These are phyloP conservation scores for Mesocricetus auratus DNA, from an alignment of 2,113 vertebrate genomes.

Conservation along the genomic window DNA sequence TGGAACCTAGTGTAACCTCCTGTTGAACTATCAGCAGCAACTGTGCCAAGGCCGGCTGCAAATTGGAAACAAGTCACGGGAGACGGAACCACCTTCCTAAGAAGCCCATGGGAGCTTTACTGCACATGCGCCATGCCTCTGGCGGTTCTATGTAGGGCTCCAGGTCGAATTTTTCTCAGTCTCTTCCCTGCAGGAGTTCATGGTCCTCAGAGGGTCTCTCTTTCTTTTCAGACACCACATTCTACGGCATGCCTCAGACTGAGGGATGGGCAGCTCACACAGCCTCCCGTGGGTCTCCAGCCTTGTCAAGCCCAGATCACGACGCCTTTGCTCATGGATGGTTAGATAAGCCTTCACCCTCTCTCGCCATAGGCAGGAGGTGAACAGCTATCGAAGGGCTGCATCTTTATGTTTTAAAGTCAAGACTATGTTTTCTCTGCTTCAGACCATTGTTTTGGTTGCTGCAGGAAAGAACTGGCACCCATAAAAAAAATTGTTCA, in stretches of 20 bases:
- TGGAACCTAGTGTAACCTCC: neutral
- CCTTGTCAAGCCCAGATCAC: neutral
- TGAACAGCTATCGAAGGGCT: neutral
- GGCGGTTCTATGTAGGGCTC: neutral
- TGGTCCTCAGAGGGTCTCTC: neutral
- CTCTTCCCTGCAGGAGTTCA: neutral
- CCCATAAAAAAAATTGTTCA: neutral
- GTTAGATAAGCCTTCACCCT: neutral
- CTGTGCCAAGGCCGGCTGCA: neutral
- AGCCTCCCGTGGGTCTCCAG: neutral
- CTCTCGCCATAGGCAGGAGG: fast-evolving
- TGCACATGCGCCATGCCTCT: too few species aligned
- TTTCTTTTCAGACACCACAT: neutral
- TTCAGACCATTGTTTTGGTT: neutral
- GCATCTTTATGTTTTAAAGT: fast-evolving
- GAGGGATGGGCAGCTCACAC: neutral
- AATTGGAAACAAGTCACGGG: neutral
- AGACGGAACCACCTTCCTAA: neutral
- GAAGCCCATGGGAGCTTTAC: neutral
- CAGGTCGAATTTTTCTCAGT: neutral
- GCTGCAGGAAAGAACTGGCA: neutral
- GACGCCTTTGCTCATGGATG: neutral
- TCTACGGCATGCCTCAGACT: neutral
- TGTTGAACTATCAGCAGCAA: neutral
- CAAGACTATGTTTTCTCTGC: neutral